phyloP scores from a whole-genome alignment of 2,888 invertebrate genomes.

The Bombylius discolor region DNA sequence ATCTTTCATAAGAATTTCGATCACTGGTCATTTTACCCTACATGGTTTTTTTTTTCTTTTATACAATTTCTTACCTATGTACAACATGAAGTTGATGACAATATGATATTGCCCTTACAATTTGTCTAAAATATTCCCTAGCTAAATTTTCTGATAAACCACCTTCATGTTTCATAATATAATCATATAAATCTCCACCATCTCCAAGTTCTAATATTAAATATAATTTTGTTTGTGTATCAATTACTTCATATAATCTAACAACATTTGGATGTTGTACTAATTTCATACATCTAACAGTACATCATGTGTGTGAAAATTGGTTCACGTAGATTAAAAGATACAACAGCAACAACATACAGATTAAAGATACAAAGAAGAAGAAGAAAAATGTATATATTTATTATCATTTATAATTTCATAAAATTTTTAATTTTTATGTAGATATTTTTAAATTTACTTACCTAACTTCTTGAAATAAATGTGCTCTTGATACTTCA shows the following conservation, averaged over 20 bases:
- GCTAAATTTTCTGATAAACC: slow-evolving; percentile 75
- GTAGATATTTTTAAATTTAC: slow-evolving; percentile 7
- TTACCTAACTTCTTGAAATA: slow-evolving; percentile 79
- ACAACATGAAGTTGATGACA: slow-evolving; percentile 79
- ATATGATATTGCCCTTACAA: slow-evolving; percentile 93
- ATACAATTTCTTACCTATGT: slow-evolving; percentile 31
- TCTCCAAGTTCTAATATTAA: slow-evolving; percentile 94
- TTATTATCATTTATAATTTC: too few relatives aligned
- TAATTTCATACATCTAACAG: slow-evolving; percentile 95
- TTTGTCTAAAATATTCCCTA: slow-evolving; percentile 89
- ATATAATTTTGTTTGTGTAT: slow-evolving; percentile 95
- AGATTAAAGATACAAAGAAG: too few relatives aligned
- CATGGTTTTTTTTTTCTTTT: background rate
- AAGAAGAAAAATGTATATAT: too few relatives aligned
- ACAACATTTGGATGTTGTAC: slow-evolving; percentile 99
- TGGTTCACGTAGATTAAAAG: too few relatives aligned
- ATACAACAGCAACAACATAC: too few relatives aligned
- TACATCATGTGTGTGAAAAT: slow-evolving; percentile 15
- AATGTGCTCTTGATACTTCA: slow-evolving; percentile 86
- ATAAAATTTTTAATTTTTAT: too few relatives aligned
- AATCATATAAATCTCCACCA: slow-evolving; percentile 97
- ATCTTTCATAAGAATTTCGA: too few relatives aligned
- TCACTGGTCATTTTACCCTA: too few relatives aligned
- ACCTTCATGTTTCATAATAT: slow-evolving; percentile 89
- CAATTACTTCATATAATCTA: slow-evolving; percentile 95